Conservation (phyloP, 2,113 vertebrate species). For the Nannospalax galili region DNA sequence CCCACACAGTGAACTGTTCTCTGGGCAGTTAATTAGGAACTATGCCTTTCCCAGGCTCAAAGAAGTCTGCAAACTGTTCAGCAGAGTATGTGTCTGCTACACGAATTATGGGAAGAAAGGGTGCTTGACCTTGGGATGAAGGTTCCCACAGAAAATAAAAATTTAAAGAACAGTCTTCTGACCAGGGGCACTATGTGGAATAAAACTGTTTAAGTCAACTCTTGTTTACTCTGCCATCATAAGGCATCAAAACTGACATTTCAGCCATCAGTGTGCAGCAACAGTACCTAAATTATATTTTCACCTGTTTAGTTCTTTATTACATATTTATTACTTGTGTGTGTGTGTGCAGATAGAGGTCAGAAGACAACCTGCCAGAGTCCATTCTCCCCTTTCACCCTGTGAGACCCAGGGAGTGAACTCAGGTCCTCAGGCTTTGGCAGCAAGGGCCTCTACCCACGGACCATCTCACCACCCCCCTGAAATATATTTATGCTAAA, state of each 20-base stretch:
- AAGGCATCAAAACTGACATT: neutral
- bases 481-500: neutral
- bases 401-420: too few relatives aligned
- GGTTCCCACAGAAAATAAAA: slow-evolving; percentile 3
- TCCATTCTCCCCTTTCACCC: too few relatives aligned
- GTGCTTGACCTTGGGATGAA: neutral
- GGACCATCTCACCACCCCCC: too few relatives aligned
- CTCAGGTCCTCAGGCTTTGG: too few relatives aligned
- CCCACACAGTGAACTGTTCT: neutral
- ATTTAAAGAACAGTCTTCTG: neutral
- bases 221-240: neutral
- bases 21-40: slow-evolving; percentile 56
- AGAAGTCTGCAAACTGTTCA: slow-evolving; percentile 9
- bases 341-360: too few relatives aligned
- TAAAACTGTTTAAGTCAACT: neutral
- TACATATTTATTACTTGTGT: too few relatives aligned
- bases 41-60: neutral
- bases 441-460: too few relatives aligned
- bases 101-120: neutral
- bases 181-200: neutral
- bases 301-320: neutral
- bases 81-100: neutral
- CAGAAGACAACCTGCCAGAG: too few relatives aligned
- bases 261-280: neutral
- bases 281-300: neutral